A percentile compares a stretch with the other conserved stretches of the same genome.
These are phyloP conservation scores for Equus quagga DNA, from an alignment of 2,113 vertebrate species.

Conservation along the genomic window DNA sequence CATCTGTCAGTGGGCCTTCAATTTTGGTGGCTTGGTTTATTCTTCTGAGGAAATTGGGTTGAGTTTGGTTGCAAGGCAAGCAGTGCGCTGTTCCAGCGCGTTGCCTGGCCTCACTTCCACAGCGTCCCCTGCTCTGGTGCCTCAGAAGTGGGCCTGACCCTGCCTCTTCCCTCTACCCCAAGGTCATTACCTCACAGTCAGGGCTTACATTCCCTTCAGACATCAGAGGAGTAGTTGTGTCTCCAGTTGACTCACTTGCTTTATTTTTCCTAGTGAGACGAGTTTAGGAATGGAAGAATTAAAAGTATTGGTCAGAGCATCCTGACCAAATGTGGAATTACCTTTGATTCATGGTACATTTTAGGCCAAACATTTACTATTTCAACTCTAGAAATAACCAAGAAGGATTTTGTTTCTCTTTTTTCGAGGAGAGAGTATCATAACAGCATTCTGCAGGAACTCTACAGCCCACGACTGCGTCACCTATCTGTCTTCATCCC, in stretches of 20 bases:
- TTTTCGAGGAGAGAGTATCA: neutral
- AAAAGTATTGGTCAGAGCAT: neutral
- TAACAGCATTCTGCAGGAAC: neutral
- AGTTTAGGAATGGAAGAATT: neutral
- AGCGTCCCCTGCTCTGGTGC: neutral
- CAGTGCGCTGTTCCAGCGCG: fast-evolving
- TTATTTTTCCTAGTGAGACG: neutral
- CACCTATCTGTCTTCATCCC: neutral
- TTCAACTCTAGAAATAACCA: neutral
- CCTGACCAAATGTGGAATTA: neutral
- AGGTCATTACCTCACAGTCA: neutral
- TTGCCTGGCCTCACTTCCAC: too few species aligned
- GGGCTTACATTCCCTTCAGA: neutral
- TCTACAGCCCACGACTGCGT: neutral
- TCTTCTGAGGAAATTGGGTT: neutral
- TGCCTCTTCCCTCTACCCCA: neutral
- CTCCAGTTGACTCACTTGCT: neutral
- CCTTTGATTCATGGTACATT: neutral
- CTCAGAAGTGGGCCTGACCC: neutral
- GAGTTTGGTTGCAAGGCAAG: too few species aligned
- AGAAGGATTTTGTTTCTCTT: neutral
- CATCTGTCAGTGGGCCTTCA: fast-evolving
- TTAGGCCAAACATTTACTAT: neutral
- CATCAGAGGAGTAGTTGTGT: neutral
- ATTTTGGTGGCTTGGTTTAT: neutral